Evolutionary conservation across 2,888 invertebrate species (phyloP).

Genomic region (Dicyrtoma fusca): DNA sequence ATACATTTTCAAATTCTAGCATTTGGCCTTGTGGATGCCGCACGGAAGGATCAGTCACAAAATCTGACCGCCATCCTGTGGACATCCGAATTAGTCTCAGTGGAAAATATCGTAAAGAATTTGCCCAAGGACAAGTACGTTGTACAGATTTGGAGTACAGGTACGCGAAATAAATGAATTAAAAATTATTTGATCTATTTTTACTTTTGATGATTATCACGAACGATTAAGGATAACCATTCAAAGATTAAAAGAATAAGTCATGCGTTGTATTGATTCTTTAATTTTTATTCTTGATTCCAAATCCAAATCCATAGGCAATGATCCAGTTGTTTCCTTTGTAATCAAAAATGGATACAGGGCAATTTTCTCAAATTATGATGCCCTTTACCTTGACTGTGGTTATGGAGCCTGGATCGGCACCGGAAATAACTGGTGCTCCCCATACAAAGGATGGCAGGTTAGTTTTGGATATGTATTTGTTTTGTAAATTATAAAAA

Average conservation of each 20-base stretch:
- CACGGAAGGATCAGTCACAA: slow-evolving; percentile 61
- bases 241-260: not conserved
- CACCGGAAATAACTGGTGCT: slow-evolving; percentile 84
- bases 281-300: slow-evolving; percentile 2
- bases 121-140: slow-evolving; percentile 76
- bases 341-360: slow-evolving; percentile 73
- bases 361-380: slow-evolving; percentile 83
- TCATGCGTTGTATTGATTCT: too few relatives aligned
- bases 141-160: slow-evolving; percentile 71
- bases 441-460: slow-evolving; percentile 89
- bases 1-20: too few relatives aligned
- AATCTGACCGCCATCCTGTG: slow-evolving; percentile 72
- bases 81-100: slow-evolving; percentile 76
- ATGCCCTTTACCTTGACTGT: slow-evolving; percentile 83
- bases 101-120: slow-evolving; percentile 68
- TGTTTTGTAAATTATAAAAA: too few relatives aligned
- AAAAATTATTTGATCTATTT: too few relatives aligned
- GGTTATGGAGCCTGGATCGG: slow-evolving; percentile 83
- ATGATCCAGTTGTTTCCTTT: slow-evolving; percentile 64
- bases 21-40: slow-evolving; percentile 66
- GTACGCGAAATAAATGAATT: slow-evolving; percentile 38
- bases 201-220: too few relatives aligned
- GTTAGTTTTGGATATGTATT: slow-evolving; percentile 19
- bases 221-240: not conserved
- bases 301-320: slow-evolving; percentile 58